Evolutionary conservation across 2,797 vertebrate species (phyloP).

Genomic region (Epinephelus coioides): DNA sequence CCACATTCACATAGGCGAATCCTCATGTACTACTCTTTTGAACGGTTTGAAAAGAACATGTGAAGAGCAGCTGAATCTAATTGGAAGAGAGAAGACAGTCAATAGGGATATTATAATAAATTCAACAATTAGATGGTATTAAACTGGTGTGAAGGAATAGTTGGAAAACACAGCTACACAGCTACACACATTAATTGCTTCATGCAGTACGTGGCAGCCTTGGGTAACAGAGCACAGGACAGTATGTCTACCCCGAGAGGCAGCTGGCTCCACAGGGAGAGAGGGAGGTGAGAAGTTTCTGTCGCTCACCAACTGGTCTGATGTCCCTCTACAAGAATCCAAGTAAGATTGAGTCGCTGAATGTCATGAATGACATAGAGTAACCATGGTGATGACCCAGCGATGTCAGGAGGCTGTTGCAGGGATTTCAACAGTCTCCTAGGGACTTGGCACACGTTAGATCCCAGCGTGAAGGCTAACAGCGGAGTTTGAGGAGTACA

Average conservation of each 20-base stretch:
- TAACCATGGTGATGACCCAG: conserved; percentile 37
- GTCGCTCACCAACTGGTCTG: conserved; percentile 42
- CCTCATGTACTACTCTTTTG: background rate
- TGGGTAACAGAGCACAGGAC: conserved; percentile 16
- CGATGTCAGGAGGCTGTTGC: background rate
- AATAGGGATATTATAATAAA: background rate
- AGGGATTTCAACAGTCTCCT: background rate
- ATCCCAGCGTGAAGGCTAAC: background rate
- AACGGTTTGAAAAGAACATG: background rate
- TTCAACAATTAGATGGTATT: background rate
- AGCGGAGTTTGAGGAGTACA: conserved; percentile 5
- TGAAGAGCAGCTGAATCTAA: background rate
- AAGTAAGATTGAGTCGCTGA: conserved; percentile 16
- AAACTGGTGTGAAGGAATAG: background rate
- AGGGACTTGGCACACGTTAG: background rate
- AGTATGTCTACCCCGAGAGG: conserved; percentile 31
- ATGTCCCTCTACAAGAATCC: conserved; percentile 35
- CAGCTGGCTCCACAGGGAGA: conserved; percentile 52
- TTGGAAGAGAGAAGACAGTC: background rate
- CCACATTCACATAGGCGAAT: background rate
- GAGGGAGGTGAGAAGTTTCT: conserved; percentile 63
- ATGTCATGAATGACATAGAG: conserved; percentile 32
- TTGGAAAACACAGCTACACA: too few relatives aligned
- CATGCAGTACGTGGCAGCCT: background rate
- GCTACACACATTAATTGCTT: background rate